Base-by-base conservation (phyloP, 2,888 invertebrate genomes). In the Dynastes grantii region DNA sequence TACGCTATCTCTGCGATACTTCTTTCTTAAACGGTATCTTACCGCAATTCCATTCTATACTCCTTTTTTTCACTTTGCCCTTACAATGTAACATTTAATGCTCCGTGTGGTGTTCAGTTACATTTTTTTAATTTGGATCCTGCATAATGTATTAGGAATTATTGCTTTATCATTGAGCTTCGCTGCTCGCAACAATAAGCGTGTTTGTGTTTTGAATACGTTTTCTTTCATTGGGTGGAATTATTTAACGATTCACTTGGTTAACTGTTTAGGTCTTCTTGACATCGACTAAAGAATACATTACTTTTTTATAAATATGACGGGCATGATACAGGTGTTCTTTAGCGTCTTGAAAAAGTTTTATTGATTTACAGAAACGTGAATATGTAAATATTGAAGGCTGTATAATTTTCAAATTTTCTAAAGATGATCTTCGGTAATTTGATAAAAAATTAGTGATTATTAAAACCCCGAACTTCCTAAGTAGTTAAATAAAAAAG, bases 131-230 rank as follows among this genome's bases (percentile, higher is more conserved):
- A 81, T 81, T 82, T 80, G 80, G 78, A 75, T 77, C 79, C 78
- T 79, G 81, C 81, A 82, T 81, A 82, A 81, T 80, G 65, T 78
- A 78, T 77, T 78, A 76, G 78, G 32, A 77, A 80, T 77, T 80
- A 80, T 76, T 81, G 81, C 81, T 79, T 80, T 76, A 81, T 81
- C 81, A 81, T 80, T 63, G 61, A 40, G 73, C 58, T 73, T 58
- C 58, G 51, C 79, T 55, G 40, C 45, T 64, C 76, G 76, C 70
- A 75, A 79, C 77, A 79, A 79, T 77, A 55, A 77, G 77, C 45
- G 61, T 63, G 75, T 73, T 76, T 78, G 76, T 78, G 76, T 76
- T 78, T 51, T 76, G 78, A 78, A 78, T 78, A 78, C 32, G 70
- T 76, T 78, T 78, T 68, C 29, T 61, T 78, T 51, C 76, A 75